Percentiles rank a stretch among this genome's conserved stretches.
phyloP scores from a whole-genome alignment of 1,140 invertebrate species.

The Tetraneura akinire region DNA sequence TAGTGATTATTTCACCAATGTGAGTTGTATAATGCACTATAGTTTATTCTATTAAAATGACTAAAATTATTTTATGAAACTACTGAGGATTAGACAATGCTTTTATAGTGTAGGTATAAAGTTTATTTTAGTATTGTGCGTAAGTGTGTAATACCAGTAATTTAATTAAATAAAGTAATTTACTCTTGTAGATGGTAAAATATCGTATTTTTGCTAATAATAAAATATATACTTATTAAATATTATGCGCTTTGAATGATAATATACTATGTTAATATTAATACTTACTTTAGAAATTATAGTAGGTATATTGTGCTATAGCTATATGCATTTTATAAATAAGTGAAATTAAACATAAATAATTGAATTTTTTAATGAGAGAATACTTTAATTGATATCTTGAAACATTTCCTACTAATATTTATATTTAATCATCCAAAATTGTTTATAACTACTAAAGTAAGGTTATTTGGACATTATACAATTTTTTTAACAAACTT shows the following conservation, averaged over 20 bases:
- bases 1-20: neutral
- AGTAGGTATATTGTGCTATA: no score
- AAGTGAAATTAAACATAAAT: no score
- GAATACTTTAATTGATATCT: no score
- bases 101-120: neutral
- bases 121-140: slow-evolving; percentile 12
- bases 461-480: no score
- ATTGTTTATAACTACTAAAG: no score
- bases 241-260: neutral
- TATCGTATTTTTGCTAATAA: neutral
- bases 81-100: neutral
- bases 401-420: no score
- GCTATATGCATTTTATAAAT: no score
- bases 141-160: neutral
- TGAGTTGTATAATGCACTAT: neutral
- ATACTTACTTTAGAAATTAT: no score
- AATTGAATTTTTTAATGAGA: no score
- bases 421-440: no score
- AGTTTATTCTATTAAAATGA: neutral
- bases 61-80: neutral
- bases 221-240: slow-evolving; percentile 7
- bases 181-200: slow-evolving; percentile 4
- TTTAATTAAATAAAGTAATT: slow-evolving; percentile 6
- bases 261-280: no score
- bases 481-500: no score